Evolutionary conservation across 2,113 vertebrate genomes (phyloP).

Genomic region (Colaptes auratus): DNA sequence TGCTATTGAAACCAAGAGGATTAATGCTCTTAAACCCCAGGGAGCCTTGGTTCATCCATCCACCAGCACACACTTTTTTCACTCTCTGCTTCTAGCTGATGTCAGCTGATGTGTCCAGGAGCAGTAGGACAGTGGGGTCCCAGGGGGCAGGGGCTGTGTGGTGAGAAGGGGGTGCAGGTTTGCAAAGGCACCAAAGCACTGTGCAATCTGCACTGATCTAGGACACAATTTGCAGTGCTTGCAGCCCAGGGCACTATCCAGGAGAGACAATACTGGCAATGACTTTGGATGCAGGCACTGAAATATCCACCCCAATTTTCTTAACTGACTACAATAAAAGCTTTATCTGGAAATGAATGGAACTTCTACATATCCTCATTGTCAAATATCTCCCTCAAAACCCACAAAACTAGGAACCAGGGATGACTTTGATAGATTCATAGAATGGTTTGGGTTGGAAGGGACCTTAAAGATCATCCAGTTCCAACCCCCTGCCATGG

Average conservation of each 20-base stretch:
- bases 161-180: neutral
- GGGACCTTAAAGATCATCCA: too few relatives aligned
- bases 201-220: conserved; percentile 28
- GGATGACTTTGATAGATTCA: neutral
- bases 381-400: neutral
- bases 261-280: neutral
- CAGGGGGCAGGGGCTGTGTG: neutral
- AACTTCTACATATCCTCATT: neutral
- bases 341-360: neutral
- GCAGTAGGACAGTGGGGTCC: neutral
- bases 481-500: too few relatives aligned
- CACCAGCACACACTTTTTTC: neutral
- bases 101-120: neutral
- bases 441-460: too few relatives aligned
- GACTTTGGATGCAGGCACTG: neutral
- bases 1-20: neutral
- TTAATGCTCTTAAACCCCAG: neutral
- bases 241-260: neutral
- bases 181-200: neutral
- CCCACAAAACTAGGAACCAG: neutral
- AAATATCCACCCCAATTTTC: neutral
- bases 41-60: neutral
- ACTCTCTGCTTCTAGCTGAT: neutral
- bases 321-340: rapidly evolving
- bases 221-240: neutral